Base-by-base conservation (phyloP, 2,797 vertebrate species). In the Phataginus tricuspis region DNA sequence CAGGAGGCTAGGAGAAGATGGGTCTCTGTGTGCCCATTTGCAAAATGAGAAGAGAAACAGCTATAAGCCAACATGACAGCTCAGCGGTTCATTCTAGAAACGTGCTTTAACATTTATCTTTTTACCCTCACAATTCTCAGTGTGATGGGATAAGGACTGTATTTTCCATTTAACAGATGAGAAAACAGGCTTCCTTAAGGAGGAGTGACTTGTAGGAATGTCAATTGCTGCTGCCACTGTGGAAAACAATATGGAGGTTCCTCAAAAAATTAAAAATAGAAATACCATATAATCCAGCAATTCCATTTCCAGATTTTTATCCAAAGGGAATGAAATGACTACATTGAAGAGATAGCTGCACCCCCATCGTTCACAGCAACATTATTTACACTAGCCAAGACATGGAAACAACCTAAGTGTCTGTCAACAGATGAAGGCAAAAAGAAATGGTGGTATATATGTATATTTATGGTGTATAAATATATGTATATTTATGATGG, bases 111-210 rank as follows among this genome's bases (percentile, higher is more conserved):
- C 25, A 69, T 88, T 72, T 66, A 86, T 90, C 42, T 42, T 96
- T 90, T 80, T 77, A 77, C 6, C 7, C 21, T 95, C 55, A 86
- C 27, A 74, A 25, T 82, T 85, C 9, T 91, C 72, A 68, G 15
- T 79, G 71, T 68, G 29, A 80, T 89, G 37, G 14, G 6, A 3
- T n/a, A 31, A 79, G 51, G 42, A 23, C 68, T 83, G 27, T 90
- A 92, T 57, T 74, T 63, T 92, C 55, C 53, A 84, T 71, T 91
- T 91, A 83, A 45, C 16, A 92, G 68, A 63, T 64, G 53, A 90
- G 88, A 88, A 96, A 96, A 91, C 34, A 85, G 61, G n/a, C 53
- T 92, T 90, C 55, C 59, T 74, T 45, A 94, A 64, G 71, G 63
- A 51, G 31, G 59, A 59, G 7, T 64, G 19, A 88, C 57, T 77